Base-by-base conservation (phyloP, 1,140 invertebrate species). In the Macrobrachium nipponense region DNA sequence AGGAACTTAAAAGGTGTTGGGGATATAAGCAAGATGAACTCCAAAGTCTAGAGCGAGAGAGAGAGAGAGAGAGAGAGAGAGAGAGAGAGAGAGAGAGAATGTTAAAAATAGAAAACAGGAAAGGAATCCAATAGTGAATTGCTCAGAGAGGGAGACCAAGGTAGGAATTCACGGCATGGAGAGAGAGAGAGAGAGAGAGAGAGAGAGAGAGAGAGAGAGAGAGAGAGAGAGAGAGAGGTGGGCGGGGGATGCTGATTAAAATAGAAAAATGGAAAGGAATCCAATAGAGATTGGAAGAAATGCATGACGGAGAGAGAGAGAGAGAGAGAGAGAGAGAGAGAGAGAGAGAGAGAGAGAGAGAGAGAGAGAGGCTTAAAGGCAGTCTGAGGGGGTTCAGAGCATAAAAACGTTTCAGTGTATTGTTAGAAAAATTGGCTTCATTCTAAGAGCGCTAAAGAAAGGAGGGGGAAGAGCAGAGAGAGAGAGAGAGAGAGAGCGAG, bases 31-130 rank as follows among this genome's bases (percentile, higher is more conserved):
- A 36, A 36, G 27, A 36, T 36, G 27, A 4, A 36, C 4, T 36
- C 27, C 27, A 1, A 36, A 36, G 4, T n/a, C n/a, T 36, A 73
- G 70, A 73, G 70, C 8, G 70, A 73, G 70, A 73, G 70, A 73
- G 70, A 73, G 72, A 51, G 44, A 44, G 27, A n/a, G 72, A 75
- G 20, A 44, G 72, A 75, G 20, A 23, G 72, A 75, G 72, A 44
- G 72, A 75, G 72, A 75, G 72, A 75, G 27, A 75, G 72, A 75
- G 72, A 75, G 72, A 75, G 72, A 75, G 72, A 43, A 44, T 27
- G 72, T 27, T n/a, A 75, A 27, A 75, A 27, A 75, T n/a, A 75
- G 72, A 75, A 27, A 75, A 27, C 23, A 27, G 36, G 72, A 75
- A 27, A 75, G 72, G n/a, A n/a, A n/a, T n/a, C n/a, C n/a, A n/a